These are phyloP conservation scores for Datnioides undecimradiatus DNA, from an alignment of 2,113 vertebrate genomes.

Conservation along the genomic window DNA sequence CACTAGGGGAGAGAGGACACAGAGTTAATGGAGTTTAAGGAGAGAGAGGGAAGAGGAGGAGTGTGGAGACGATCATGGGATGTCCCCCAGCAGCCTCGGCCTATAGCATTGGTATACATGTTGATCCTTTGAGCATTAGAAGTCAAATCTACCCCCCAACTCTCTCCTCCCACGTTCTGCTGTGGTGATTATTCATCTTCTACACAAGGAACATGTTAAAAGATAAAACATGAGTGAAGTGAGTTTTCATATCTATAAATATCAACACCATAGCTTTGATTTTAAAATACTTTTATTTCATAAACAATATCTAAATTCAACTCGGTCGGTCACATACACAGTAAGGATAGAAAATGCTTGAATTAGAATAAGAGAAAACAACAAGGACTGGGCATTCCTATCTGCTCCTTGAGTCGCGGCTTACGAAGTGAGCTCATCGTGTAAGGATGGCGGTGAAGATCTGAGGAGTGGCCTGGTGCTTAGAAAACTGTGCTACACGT, in stretches of 20 bases:
- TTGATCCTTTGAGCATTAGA: no score
- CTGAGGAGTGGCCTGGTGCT: constrained; percentile 1
- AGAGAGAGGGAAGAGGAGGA: no score
- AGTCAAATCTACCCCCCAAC: not conserved
- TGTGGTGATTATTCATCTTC: not conserved
- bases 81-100: no score
- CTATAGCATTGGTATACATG: no score
- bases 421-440: constrained; percentile 24
- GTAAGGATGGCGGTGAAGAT: constrained; percentile 11
- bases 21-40: no score
- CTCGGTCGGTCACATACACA: constrained; percentile 74
- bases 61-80: no score
- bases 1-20: no score
- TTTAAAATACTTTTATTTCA: constrained; percentile 86
- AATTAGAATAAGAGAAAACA: constrained; percentile 69
- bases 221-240: not conserved
- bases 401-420: constrained; percentile 40
- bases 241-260: not conserved
- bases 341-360: constrained; percentile 79
- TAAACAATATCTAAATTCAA: constrained; percentile 81
- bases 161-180: not conserved
- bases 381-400: constrained; percentile 62
- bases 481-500: constrained; percentile 61
- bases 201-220: not conserved
- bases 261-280: constrained; percentile 16